Evolutionary conservation across 2,888 invertebrate genomes (phyloP).

Genomic region (Tetranychus piercei): DNA sequence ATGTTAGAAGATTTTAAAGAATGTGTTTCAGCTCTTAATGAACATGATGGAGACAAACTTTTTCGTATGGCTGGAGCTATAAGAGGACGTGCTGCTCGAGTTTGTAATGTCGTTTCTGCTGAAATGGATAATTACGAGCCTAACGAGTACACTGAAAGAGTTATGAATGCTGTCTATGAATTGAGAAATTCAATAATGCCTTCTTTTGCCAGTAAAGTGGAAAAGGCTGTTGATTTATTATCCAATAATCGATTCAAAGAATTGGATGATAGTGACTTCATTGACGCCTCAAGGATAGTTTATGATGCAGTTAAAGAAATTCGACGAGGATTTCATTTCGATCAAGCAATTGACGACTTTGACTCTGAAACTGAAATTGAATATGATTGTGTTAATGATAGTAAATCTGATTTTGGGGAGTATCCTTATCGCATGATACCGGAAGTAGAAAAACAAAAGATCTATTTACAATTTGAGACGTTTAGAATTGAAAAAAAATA

Average conservation of each 20-base stretch:
- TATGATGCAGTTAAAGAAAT: constrained; percentile 96
- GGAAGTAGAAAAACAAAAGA: constrained; percentile 91
- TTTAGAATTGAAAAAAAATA: constrained; percentile 84
- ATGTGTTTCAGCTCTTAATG: constrained; percentile 84
- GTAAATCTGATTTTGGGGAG: constrained; percentile 80
- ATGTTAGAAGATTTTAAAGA: constrained; percentile 96
- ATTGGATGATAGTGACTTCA: constrained; percentile 92
- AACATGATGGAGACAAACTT: constrained; percentile 73
- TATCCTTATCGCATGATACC: constrained; percentile 94
- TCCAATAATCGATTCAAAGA: constrained; percentile 59
- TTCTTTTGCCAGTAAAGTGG: constrained; percentile 84
- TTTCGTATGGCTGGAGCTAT: constrained; percentile 90
- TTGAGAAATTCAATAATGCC: constrained; percentile 88
- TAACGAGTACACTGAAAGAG: constrained; percentile 85
- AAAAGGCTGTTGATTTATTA: constrained; percentile 75
- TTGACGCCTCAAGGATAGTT: constrained; percentile 85
- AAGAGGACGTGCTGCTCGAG: constrained; percentile 73
- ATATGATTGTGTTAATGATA: constrained; percentile 50
- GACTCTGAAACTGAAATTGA: constrained; percentile 35
- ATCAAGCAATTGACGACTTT: constrained; percentile 41
- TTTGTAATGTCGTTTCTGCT: constrained; percentile 87
- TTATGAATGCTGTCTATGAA: constrained; percentile 81
- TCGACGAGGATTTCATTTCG: constrained; percentile 84
- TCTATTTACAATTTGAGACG: constrained; percentile 83
- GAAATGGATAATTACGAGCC: constrained; percentile 99